A percentile compares a stretch with the other conserved stretches of the same genome.
phyloP scores from a whole-genome alignment of 2,113 vertebrate species.

The Triplophysa rosa region DNA sequence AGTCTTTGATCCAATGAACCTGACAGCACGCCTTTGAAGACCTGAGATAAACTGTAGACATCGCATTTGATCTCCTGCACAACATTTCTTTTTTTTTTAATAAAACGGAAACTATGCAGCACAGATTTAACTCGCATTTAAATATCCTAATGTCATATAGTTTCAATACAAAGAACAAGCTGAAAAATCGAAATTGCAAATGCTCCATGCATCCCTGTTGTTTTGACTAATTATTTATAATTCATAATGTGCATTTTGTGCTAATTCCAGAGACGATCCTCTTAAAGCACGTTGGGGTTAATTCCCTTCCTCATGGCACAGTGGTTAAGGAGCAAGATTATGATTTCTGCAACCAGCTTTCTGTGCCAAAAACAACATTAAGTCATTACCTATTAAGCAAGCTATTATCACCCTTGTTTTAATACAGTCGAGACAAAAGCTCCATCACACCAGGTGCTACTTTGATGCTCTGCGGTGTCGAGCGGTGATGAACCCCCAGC shows the following conservation, averaged over 20 bases:
- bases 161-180: constrained; percentile 2
- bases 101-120: too few relatives aligned
- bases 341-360: constrained; percentile 8
- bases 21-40: constrained; percentile 29
- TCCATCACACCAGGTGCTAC: not conserved
- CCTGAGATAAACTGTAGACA: not conserved
- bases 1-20: constrained; percentile 35
- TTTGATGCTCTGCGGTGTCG: not conserved
- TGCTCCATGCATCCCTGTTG: constrained; percentile 7
- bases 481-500: constrained; percentile 15
- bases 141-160: constrained; percentile 5
- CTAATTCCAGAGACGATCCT: constrained; percentile 4
- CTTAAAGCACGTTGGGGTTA: constrained; percentile 22
- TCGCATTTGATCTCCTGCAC: too few relatives aligned
- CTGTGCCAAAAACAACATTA: not conserved
- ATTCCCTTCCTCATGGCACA: not conserved
- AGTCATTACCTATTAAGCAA: not conserved
- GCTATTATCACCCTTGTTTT: constrained; percentile 22
- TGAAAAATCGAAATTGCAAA: not conserved
- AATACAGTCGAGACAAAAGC: not conserved
- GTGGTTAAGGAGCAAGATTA: constrained; percentile 10
- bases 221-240: constrained; percentile 23
- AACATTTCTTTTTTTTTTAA: too few relatives aligned
- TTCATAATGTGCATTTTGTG: constrained; percentile 14
- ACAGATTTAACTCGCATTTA: not conserved